phyloP scores from a whole-genome alignment of 2,888 invertebrate genomes.

The Molanna angustata region DNA sequence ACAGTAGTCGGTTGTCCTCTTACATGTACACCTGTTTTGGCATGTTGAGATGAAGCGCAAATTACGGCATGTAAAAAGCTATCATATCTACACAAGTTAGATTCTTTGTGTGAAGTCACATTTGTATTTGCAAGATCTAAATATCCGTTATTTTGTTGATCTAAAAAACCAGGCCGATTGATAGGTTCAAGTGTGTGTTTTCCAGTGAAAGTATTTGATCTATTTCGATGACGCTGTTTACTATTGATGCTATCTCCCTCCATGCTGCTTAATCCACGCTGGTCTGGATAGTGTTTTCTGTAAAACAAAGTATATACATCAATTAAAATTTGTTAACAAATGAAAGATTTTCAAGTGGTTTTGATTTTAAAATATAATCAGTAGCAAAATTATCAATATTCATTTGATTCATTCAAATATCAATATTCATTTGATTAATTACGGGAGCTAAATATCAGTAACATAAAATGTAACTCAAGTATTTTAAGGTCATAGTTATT shows the following conservation, averaged over 20 bases:
- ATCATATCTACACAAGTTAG: constrained; percentile 55
- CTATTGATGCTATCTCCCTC: constrained; percentile 39
- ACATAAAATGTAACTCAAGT: too few species aligned
- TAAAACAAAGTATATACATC: too few species aligned
- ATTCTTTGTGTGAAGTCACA: constrained; percentile 52
- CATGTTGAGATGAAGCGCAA: constrained; percentile 54
- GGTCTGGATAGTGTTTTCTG: constrained; percentile 59
- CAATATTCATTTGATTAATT: too few species aligned
- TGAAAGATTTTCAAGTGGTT: too few species aligned
- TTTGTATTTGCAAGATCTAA: constrained; percentile 61
- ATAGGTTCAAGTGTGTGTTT: constrained; percentile 43
- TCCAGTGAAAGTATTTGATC: constrained; percentile 55
- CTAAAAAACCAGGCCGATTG: constrained; percentile 46
- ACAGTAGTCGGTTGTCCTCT: constrained; percentile 40
- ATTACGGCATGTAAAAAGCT: constrained; percentile 63
- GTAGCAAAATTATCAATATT: too few species aligned
- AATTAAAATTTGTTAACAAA: too few species aligned
- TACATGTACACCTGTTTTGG: constrained; percentile 50
- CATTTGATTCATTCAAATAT: too few species aligned
- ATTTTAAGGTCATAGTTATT: too few species aligned
- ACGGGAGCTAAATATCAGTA: too few species aligned
- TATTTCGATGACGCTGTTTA: constrained; percentile 47
- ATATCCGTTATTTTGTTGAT: constrained; percentile 54
- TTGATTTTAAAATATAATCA: too few species aligned
- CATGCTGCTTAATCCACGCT: constrained; percentile 32